Base-by-base conservation (phyloP, 2,797 vertebrate genomes). In the Hypotaenidia okinawae region DNA sequence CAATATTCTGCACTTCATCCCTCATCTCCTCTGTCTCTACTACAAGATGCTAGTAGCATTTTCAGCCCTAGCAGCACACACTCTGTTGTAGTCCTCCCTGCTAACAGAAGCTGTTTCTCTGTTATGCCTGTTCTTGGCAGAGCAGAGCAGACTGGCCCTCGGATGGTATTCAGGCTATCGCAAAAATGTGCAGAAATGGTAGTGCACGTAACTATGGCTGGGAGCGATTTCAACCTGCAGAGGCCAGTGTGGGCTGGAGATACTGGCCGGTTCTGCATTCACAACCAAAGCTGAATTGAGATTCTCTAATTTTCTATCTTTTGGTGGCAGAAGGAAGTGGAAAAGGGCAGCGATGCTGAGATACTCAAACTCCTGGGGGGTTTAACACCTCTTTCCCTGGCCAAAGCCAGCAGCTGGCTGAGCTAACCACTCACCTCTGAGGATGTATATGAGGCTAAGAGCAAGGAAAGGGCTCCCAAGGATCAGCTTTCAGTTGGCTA, bases 81-180 rank as follows among this genome's bases (percentile, higher is more conserved):
- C 12, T 1, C 30, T 58, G 54, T 61, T 72, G 57, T 70, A 81
- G 73, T 41, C 64, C 72, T 83, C 64, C 39, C 58, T 88, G 62
- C 83, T 62, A 80, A 86, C 37, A 93, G 87, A 74, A 81, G 45
- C 54, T 83, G 45, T 76, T 87, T 92, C 79, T 92, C 52, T 75
- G 73, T 63, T 41, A 8, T 62, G 45, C 15, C 37, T 79, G 33
- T 77, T 75, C 73, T 83, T 92, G 68, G 52, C 83, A 89, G 83
- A 27, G 69, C 79, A 93, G 47, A 58, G 45, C 52, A 81, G 74
- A 57, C 63, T 68, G 24, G 87, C 80, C 80, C 55, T 93, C 8
- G 6, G 49, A 91, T 59, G 51, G 62, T 89, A 73, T 77, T 64
- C 85, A 30, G 69, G 24, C 74, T 87, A 33, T 47, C 68, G 41